A percentile compares a stretch with the other conserved stretches of the same genome.
Evolutionary conservation across 1,140 invertebrate genomes (phyloP).

Genomic region (Holcopasites calliopsidis): DNA sequence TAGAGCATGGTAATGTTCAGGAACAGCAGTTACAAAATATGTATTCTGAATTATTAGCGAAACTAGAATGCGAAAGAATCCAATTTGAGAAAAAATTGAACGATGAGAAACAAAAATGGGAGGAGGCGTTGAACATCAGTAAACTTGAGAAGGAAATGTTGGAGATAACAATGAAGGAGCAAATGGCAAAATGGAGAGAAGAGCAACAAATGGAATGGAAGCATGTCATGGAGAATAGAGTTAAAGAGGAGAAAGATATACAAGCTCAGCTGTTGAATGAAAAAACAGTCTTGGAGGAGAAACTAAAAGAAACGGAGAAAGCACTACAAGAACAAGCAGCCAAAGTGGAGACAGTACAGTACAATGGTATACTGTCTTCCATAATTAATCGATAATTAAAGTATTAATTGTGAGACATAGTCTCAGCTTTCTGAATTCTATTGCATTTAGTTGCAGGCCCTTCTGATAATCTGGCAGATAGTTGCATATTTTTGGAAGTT

Average conservation of each 20-base stretch:
- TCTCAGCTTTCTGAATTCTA: too few relatives aligned
- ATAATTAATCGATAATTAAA: background rate
- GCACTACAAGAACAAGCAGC: conserved; percentile 76
- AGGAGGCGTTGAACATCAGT: conserved; percentile 76
- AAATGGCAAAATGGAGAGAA: conserved; percentile 77
- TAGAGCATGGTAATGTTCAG: conserved; percentile 75
- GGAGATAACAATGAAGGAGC: conserved; percentile 75
- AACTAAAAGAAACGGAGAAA: conserved; percentile 77
- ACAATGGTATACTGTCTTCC: conserved; percentile 29
- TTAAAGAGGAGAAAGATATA: conserved; percentile 78
- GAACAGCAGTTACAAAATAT: conserved; percentile 78
- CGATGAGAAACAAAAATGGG: conserved; percentile 78
- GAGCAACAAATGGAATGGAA: conserved; percentile 71
- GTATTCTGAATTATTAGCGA: conserved; percentile 77
- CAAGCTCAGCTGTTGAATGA: conserved; percentile 77
- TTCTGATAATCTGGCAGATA: conserved; percentile 6
- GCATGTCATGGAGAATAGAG: conserved; percentile 71
- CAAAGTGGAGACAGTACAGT: conserved; percentile 51
- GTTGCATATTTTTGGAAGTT: conserved; percentile 59
- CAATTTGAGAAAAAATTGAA: conserved; percentile 79
- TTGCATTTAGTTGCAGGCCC: conserved; percentile 28
- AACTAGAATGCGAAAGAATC: conserved; percentile 77
- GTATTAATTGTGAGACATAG: too few relatives aligned
- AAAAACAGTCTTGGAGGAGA: conserved; percentile 69
- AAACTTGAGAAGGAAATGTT: conserved; percentile 77